phyloP scores from a whole-genome alignment of 2,888 invertebrate species.

The Sesamia inferens region DNA sequence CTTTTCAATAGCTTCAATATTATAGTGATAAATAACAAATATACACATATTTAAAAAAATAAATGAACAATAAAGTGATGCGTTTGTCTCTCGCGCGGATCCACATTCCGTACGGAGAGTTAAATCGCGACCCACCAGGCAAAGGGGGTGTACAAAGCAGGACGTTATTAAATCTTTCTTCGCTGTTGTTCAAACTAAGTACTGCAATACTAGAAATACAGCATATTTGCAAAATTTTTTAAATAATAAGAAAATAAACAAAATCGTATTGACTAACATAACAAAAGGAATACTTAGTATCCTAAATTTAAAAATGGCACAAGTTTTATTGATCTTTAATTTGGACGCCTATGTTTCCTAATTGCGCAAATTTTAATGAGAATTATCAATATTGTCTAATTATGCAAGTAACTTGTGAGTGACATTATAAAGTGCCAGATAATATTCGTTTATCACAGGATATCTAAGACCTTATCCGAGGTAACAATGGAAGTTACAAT shows the following conservation, averaged over 20 bases:
- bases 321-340: slow-evolving; percentile 67
- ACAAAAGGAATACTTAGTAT: slow-evolving; percentile 42
- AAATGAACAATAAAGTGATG: not conserved
- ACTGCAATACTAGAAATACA: slow-evolving; percentile 29
- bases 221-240: slow-evolving; percentile 36
- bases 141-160: slow-evolving; percentile 11
- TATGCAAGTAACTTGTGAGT: slow-evolving; percentile 32
- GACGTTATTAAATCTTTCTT: slow-evolving; percentile 8
- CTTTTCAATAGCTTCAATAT: slow-evolving; percentile 4
- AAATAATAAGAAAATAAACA: slow-evolving; percentile 33
- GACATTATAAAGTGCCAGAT: slow-evolving; percentile 38
- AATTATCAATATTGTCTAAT: slow-evolving; percentile 22
- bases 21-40: not conserved
- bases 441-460: slow-evolving; percentile 49
- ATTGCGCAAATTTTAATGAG: slow-evolving; percentile 28
- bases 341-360: slow-evolving; percentile 52
- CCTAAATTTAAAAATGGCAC: slow-evolving; percentile 76
- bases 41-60: not conserved
- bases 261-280: slow-evolving; percentile 47
- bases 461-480: slow-evolving; percentile 41
- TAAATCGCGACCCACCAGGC: not conserved
- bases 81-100: not conserved
- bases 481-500: slow-evolving; percentile 27
- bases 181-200: slow-evolving; percentile 32
- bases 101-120: not conserved